Base-by-base conservation (phyloP, 2,888 invertebrate genomes). In the Ormyrus rosae region DNA sequence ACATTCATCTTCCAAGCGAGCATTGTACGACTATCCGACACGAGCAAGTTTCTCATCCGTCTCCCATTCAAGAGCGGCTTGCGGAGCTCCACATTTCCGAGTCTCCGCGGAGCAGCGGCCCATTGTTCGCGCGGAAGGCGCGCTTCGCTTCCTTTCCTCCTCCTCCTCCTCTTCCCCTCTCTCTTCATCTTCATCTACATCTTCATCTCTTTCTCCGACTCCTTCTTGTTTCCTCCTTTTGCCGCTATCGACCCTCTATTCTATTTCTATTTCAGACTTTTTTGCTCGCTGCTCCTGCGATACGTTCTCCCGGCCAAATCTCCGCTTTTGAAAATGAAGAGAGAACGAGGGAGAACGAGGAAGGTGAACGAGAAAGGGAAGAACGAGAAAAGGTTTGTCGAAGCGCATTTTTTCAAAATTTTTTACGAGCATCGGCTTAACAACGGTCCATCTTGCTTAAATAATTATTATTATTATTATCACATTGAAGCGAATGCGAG, bases 1-100 rank as follows among this genome's bases (percentile, higher is more conserved):
- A 86, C 89, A 87, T 89, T 88, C 86, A 87, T 89, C 87, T 87
- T 85, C 85, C 82, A 70, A 34, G 81, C 78, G 65, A 78, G 86
- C 85, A 88, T 89, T 88, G 89, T 88, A 87, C 86, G 83, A 85
- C 83, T 85, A 87, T 85, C 86, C 85, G 85, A 85, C 81, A 76
- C 83, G 85, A 86, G 85, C 87, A 85, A 85, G 87, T 87, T 89
- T 87, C 87, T 89, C 89, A 89, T 89, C 86, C 89, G 88, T 89
- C 88, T 89, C 86, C 88, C 85, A 89, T 89, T 89, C 87, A 89
- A 84, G 56, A 68, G 83, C 82, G 34, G 34, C 34, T 34, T 34
- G 83, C 83, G 85, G 82, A 84, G 85, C 87, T 85, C 89, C 87
- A 90, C 89, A 87, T 89, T 89, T 89, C 89, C 89, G 88, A 88